Percentiles rank a stretch among this genome's conserved stretches.
phyloP scores from a whole-genome alignment of 1,140 invertebrate species.

The Drosophila gunungcola region DNA sequence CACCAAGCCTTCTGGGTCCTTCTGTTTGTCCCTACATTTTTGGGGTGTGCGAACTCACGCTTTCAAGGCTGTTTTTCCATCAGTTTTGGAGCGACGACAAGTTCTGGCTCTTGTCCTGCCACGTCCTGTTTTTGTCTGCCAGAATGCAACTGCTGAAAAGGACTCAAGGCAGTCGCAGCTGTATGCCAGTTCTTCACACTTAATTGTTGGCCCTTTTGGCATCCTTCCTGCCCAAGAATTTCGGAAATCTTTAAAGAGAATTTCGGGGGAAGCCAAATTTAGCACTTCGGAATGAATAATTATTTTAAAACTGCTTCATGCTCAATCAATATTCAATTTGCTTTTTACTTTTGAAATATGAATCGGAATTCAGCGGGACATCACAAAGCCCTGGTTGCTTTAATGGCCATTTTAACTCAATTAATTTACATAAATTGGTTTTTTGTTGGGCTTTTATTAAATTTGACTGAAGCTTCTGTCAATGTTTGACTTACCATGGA shows the following conservation, averaged over 20 bases:
- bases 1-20: conserved; percentile 12
- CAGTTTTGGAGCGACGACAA: conserved; percentile 10
- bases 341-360: neutral
- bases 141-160: conserved; percentile 11
- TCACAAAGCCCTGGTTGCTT: neutral
- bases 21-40: conserved; percentile 21
- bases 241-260: conserved; percentile 8
- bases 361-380: neutral
- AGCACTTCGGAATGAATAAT: neutral
- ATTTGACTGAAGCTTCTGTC: neutral
- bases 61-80: conserved; percentile 18
- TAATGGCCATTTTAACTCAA: conserved; percentile 14
- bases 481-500: neutral
- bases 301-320: neutral
- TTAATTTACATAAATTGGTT: conserved; percentile 11
- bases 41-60: conserved; percentile 36
- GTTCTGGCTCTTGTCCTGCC: conserved; percentile 9
- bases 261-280: neutral
- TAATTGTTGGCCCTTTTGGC: conserved; percentile 42
- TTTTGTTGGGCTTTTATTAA: neutral
- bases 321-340: neutral
- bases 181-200: conserved; percentile 16
- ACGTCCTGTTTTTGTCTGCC: conserved; percentile 4
- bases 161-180: conserved; percentile 11
- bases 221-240: conserved; percentile 4